A percentile compares a stretch with the other conserved stretches of the same genome.
These are phyloP conservation scores for Drosophila aff. DNA, from an alignment of 1,140 invertebrate genomes.

Conservation along the genomic window DNA sequence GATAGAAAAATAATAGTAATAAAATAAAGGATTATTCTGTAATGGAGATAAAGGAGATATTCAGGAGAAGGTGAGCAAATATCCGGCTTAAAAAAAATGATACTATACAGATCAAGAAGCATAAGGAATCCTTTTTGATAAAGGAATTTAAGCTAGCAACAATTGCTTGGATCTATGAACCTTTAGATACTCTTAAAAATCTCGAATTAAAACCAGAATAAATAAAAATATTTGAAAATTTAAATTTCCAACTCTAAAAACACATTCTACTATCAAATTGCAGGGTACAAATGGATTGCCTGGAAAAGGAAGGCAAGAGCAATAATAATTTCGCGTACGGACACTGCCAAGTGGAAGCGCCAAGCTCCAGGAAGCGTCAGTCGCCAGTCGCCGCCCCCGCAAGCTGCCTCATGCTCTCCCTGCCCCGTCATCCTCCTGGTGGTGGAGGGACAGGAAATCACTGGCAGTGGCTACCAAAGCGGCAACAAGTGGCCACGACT, in stretches of 20 bases:
- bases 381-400: constrained; percentile 59
- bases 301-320: constrained; percentile 57
- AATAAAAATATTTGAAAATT: neutral
- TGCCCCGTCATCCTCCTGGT: neutral
- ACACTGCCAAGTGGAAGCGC: constrained; percentile 65
- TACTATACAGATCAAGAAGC: neutral
- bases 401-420: neutral
- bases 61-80: neutral
- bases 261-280: neutral
- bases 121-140: neutral
- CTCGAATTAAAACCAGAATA: neutral
- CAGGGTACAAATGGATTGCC: constrained; percentile 45
- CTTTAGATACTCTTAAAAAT: too few relatives aligned
- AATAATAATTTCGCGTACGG: constrained; percentile 79
- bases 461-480: constrained; percentile 34
- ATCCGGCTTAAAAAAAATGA: neutral
- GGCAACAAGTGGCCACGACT: constrained; percentile 64
- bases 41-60: neutral
- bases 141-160: neutral
- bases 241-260: too few relatives aligned
- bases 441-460: constrained; percentile 39
- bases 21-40: neutral
- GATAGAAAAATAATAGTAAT: too few relatives aligned
- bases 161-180: neutral
- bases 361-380: constrained; percentile 72